Evolutionary conservation across 2,888 invertebrate genomes (phyloP), one percentile per base, ranked within the genome.

Genomic region (Endomychus coccineus): DNA sequence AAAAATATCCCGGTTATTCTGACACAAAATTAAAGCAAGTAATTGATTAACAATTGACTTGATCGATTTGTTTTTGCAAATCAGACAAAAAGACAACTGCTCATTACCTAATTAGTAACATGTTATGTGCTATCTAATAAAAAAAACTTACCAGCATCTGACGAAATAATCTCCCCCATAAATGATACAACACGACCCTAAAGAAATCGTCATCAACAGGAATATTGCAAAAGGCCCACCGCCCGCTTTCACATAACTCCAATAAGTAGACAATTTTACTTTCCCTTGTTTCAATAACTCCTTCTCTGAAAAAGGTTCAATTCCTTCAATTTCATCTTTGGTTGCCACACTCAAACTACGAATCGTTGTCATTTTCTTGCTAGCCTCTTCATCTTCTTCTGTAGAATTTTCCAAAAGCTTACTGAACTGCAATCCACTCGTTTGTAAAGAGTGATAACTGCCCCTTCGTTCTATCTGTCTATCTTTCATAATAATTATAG

Each of bases 161-260:
- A 87, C 74, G 70, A 84, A 89, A 66, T 78, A 86, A 60, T 89
- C 89, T 1, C 80, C 76, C 4, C 75, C 74, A 6, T 85, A 86
- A 2, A 80, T 83, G 22, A 80, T 64, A 4, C 74, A 50, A 64
- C 88, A 88, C 1, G 85, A 73, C 0, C 78, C 42, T 12, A 79
- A 48, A 46, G 81, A 84, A 16, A 81, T 71, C 2, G 73, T 25
- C 3, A 78, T 43, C 66, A 85, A 71, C 0, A 75, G 54, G 9
- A 70, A 47, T 23, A 81, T 71, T 2, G 78, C 51, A 27, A 73
- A 68, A 44, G 73, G 73, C 45, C 79, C 75, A 0, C 87, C 86
- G 27, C 83, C 81, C 2, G 86, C 82, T 9, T 65, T 60, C 39
- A 87, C 71, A 62, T 88, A 88, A 9, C 78, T 74, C 27, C 66